Base-by-base conservation (phyloP, 2,888 invertebrate species). In the Quadroppia sp. region DNA sequence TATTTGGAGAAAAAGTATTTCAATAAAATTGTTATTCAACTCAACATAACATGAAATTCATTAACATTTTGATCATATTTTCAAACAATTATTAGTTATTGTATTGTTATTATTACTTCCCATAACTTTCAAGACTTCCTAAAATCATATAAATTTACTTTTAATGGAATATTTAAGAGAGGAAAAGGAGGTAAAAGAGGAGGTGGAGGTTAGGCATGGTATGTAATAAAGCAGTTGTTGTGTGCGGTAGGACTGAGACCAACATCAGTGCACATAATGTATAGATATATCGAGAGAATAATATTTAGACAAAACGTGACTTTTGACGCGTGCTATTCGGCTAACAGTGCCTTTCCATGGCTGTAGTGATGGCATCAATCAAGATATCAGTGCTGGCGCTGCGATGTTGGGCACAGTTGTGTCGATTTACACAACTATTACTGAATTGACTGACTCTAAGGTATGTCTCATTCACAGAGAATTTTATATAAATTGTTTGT, bases 61-160 rank as follows among this genome's bases (percentile, higher is more conserved):
- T 42, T 67, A 67, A 67, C n/a, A 67, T 67, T 67, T 67, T 42
- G 42, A 67, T 67, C 67, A 67, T 67, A 67, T 67, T 67, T 67
- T 67, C 36, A 56, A 61, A 32, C 59, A 30, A 61, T 32, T 61
- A 61, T 32, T 32, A 32, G 59, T 45, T n/a, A 17, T 17, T 45
- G 17, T 25, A 53, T 20, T 23, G 13, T n/a, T 4, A 20, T 15
- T n/a, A 9, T 48, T 48, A 15, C n/a, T 59, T 15, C 32, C 15
- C 13, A 61, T 32, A 25, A 17, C 32, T 61, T 28, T 30, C 20
- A 67, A n/a, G 36, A 67, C 67, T 67, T 67, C 67, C 67, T 36
- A 67, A 67, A 67, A 42, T 67, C 40, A 67, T 67, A 67, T 67
- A 67, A 36, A 40, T 67, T 67, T 40, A 30, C 23, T 20, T 23